Conservation (phyloP, 2,113 vertebrate species). For the Hydrolagus affinis region DNA sequence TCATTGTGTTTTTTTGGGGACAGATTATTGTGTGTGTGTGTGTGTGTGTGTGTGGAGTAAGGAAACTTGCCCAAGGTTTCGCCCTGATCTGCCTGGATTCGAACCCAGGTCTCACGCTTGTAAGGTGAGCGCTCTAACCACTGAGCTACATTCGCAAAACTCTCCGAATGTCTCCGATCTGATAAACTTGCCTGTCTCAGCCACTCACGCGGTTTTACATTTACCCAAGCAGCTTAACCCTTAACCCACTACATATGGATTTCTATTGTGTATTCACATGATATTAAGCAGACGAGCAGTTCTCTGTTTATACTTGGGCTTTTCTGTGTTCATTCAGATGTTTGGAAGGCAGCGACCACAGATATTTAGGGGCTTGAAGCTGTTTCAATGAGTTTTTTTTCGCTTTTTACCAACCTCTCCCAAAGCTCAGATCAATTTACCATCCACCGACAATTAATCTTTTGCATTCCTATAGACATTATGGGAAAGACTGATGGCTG, state of each 20-base stretch:
- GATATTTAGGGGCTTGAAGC: not conserved
- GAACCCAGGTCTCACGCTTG: no score
- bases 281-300: slow-evolving; percentile 24
- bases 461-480: slow-evolving; percentile 15
- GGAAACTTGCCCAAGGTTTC: no score
- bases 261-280: slow-evolving; percentile 17
- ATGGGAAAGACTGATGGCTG: slow-evolving; percentile 3
- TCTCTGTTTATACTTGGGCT: slow-evolving; percentile 22
- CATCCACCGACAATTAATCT: slow-evolving; percentile 1
- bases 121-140: no score
- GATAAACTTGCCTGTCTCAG: slow-evolving; percentile 9
- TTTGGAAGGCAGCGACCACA: not conserved
- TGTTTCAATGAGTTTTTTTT: slow-evolving; percentile 13
- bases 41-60: no score
- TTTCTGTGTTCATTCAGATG: slow-evolving; percentile 19
- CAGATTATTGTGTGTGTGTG: no score
- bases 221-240: slow-evolving; percentile 14
- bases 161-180: not conserved
- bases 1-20: no score
- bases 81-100: no score
- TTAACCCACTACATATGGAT: slow-evolving; percentile 27
- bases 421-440: not conserved
- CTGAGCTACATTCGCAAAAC: no score
- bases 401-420: not conserved
- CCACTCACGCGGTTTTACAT: slow-evolving; percentile 11